Conservation (phyloP, 2,113 vertebrate species). For the Engraulis encrasicolus region DNA sequence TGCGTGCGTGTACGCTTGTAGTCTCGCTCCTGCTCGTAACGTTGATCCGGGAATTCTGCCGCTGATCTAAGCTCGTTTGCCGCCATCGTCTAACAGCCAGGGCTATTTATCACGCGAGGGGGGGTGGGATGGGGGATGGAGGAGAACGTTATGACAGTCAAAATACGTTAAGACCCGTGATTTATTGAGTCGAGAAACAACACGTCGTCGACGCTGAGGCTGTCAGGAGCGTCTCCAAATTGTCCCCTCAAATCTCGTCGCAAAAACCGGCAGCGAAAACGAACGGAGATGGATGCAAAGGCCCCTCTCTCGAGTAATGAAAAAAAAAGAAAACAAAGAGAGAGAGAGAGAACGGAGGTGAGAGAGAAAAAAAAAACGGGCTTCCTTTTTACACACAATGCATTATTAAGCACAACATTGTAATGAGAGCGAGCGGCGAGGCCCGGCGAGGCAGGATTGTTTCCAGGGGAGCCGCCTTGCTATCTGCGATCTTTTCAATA, state of each 20-base stretch:
- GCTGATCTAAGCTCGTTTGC: constrained; percentile 81
- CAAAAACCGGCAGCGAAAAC: constrained; percentile 58
- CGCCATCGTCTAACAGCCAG: constrained; percentile 77
- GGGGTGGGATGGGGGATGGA: too few relatives aligned
- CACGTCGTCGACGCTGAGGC: constrained; percentile 51
- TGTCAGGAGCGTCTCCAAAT: constrained; percentile 54
- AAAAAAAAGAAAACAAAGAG: too few relatives aligned
- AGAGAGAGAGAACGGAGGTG: too few relatives aligned
- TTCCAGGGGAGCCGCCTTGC: constrained; percentile 56
- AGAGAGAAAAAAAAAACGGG: constrained; percentile 58
- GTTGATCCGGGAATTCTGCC: constrained; percentile 81
- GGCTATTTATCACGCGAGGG: constrained; percentile 80
- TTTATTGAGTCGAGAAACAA: constrained; percentile 76
- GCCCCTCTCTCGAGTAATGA: constrained; percentile 62
- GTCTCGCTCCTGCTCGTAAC: constrained; percentile 77
- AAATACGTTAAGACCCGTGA: constrained; percentile 76
- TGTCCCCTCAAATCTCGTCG: constrained; percentile 65
- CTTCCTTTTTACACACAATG: constrained; percentile 55
- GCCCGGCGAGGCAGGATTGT: constrained; percentile 46
- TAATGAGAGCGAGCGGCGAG: constrained; percentile 72
- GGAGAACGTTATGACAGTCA: constrained; percentile 78
- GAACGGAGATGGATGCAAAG: constrained; percentile 57
- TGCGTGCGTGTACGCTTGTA: too few relatives aligned
- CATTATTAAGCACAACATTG: constrained; percentile 67
- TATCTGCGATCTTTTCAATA: constrained; percentile 56